Conservation (phyloP, 53 echinoderm and acorn worm species). For the Pentamera pediparva region DNA sequence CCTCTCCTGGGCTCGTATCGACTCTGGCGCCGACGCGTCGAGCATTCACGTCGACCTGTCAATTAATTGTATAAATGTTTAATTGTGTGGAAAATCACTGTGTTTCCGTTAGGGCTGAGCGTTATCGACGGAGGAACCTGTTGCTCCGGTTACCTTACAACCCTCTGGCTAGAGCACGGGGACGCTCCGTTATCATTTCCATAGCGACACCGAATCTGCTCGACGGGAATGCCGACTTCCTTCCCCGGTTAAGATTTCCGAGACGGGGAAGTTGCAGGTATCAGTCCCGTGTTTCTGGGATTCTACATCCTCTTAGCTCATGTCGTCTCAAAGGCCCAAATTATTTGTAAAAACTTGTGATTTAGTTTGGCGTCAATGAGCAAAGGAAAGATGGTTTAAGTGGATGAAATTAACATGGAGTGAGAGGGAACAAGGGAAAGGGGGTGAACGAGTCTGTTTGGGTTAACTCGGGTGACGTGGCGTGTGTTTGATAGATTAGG, state of each 20-base stretch:
- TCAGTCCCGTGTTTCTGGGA: too few relatives aligned
- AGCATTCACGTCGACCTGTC: conserved; percentile 27
- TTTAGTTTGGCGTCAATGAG: conserved; percentile 12
- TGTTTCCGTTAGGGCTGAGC: conserved; percentile 24
- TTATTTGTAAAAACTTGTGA: too few relatives aligned
- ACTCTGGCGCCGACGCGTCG: conserved; percentile 21
- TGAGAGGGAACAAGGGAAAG: not conserved
- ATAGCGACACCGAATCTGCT: conserved; percentile 20
- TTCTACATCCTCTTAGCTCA: too few relatives aligned
- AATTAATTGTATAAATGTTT: conserved; percentile 38
- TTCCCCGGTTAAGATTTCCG: conserved; percentile 4
- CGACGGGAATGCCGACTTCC: conserved; percentile 20
- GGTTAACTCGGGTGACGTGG: not conserved
- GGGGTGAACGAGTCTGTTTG: not conserved
- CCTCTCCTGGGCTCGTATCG: conserved; percentile 31
- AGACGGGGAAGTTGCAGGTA: too few relatives aligned
- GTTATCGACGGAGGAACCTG: conserved; percentile 28
- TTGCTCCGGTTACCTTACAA: not conserved
- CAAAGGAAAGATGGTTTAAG: conserved; percentile 21
- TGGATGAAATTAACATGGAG: not conserved
- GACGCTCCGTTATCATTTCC: conserved; percentile 28
- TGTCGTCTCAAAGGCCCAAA: too few relatives aligned
- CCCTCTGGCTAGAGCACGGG: conserved; percentile 24
- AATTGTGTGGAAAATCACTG: conserved; percentile 37
- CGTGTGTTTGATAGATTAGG: conserved; percentile 28